Base-by-base conservation (phyloP, 2,113 vertebrate genomes). In the Alligator mississippiensis region DNA sequence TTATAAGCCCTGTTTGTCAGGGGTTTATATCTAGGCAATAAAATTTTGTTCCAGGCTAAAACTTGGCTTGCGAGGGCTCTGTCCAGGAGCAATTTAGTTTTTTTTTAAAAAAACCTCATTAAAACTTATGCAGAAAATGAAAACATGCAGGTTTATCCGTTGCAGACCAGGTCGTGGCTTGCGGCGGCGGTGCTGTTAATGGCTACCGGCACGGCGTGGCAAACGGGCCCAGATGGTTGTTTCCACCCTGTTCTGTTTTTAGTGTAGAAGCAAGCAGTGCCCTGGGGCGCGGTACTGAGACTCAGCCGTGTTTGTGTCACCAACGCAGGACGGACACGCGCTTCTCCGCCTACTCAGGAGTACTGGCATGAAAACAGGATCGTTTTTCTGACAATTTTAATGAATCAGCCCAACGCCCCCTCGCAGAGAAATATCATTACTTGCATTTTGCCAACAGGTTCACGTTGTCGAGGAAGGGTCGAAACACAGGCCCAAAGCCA, bases 401-500 rank as follows among this genome's bases (percentile, higher is more conserved):
- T 94, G 89, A 95, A 77, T 1, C 3, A 55, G 75, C 78, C 79
- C 55, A 93, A 79, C 77, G 90, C 68, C 80, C 93, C 79, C 1
- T 63, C 21, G 1, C 21, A 77, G 84, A 77, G 81, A 92, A 86
- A 58, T 94, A 88, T 86, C 78, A 0, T 19, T 78, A 59, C 28
- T 34, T 55, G 28, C 27, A 18, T 77, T 87, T 61, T 58, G 13
- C 54, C 86, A 76, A 62, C 90, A 88, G 70, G 70, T 78, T 89
- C 81, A 75, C 93, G 87, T 93, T 91, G 83, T 83, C 93, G 88
- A 58, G 47, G 78, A 77, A 81, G 95, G 95, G 93, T 96, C 91
- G 94, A 95, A 84, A 92, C 94, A 85, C 68, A 87, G 94, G 94
- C 91, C 88, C 94, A 92, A 92, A 95, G 93, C 91, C 93, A 82